phyloP scores from a whole-genome alignment of 2,797 vertebrate genomes.

The Onychomys leucogaster region DNA sequence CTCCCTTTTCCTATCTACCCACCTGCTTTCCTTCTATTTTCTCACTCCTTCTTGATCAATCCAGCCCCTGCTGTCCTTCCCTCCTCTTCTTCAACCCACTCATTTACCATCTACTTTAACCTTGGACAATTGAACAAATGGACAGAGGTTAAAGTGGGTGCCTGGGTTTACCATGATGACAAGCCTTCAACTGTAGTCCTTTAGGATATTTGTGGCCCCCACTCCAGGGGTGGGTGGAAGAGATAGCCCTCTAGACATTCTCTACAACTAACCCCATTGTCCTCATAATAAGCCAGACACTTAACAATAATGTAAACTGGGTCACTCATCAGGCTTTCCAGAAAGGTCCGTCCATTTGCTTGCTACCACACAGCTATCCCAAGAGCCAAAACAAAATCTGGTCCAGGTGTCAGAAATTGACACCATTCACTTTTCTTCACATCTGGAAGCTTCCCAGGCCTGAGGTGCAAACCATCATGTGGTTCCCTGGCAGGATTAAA shows the following conservation, averaged over 20 bases:
- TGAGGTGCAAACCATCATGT: accelerated
- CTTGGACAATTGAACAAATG: no score
- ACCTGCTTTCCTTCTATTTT: not conserved
- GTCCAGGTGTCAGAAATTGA: not conserved
- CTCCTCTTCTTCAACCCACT: not conserved
- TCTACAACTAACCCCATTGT: not conserved
- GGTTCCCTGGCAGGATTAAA: not conserved
- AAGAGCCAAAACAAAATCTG: accelerated
- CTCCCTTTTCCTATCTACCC: not conserved
- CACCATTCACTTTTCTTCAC: no score
- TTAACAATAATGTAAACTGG: accelerated
- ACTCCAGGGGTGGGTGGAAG: accelerated
- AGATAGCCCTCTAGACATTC: accelerated
- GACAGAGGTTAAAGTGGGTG: not conserved
- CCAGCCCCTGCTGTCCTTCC: no score
- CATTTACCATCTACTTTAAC: no score
- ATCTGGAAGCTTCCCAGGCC: not conserved
- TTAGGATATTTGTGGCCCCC: accelerated
- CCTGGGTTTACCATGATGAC: no score
- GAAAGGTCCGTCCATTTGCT: not conserved
- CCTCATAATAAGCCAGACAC: accelerated
- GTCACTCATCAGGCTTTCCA: accelerated
- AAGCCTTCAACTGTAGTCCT: not conserved
- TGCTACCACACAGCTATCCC: not conserved
- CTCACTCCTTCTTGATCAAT: no score